Evolutionary conservation across 2,888 invertebrate genomes (phyloP), one percentile per base, ranked within the genome.

Genomic region (Trachelus iudaicus): DNA sequence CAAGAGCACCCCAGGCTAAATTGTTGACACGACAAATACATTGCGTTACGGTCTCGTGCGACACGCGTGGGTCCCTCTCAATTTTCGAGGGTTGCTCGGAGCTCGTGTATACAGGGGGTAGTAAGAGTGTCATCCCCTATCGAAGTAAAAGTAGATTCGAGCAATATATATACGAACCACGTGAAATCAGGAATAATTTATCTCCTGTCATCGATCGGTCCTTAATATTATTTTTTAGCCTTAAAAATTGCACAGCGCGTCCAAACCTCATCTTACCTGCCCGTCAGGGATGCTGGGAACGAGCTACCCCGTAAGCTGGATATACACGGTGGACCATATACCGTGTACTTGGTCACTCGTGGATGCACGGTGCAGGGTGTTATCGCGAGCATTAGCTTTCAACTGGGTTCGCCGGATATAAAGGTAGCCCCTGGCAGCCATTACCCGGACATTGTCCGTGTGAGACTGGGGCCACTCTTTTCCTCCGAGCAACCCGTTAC

Each of bases 1-100:
- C 89, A 84, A 85, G 79, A 82, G 80, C 80, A 87, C 86, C 88
- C 81, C 77, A 81, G 82, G 86, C 85, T 89, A 89, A 89, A 90
- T 89, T 90, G 90, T 90, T 90, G 89, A 89, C 90, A 90, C 85
- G 87, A 88, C 89, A 89, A 90, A 90, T 90, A 90, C 89, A 91
- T 89, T 87, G 87, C 85, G 85, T 87, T 86, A 85, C 85, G 76
- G 75, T 69, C 71, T 80, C 77, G 79, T 79, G 77, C 81, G 80
- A 75, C 80, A 81, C 83, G 80, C 81, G 79, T 83, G 82, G 74
- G 74, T 77, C 77, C 75, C 56, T 69, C 77, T 74, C 75, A 34
- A 77, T 56, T 56, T 56, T 56, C 56, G 56, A 56, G 56, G 56
- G 56, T 56, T 23, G 56, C 56, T 56, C 9, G 23, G 23, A 56